These are phyloP conservation scores for Orchesella cincta DNA, from an alignment of 1,140 invertebrate genomes.

Conservation along the genomic window DNA sequence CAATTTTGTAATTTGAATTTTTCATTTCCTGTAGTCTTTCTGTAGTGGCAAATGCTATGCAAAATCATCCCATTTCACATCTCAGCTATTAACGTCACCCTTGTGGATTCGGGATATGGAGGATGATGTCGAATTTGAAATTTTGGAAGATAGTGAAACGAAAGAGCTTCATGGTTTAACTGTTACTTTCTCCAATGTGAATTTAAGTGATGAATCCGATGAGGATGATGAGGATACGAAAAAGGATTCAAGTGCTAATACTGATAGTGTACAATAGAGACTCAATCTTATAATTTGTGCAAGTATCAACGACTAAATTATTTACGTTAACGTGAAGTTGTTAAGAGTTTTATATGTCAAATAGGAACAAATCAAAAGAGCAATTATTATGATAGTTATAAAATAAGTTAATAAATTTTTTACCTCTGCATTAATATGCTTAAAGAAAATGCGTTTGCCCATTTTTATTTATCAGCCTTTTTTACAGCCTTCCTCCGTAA, in stretches of 20 bases:
- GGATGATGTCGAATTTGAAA: conserved; percentile 51
- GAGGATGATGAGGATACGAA: conserved; percentile 1
- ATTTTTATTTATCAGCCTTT: too few relatives aligned
- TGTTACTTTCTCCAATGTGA: background rate
- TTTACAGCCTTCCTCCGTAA: background rate
- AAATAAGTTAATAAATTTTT: too few relatives aligned
- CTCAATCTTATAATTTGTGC: too few relatives aligned
- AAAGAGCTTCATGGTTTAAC: conserved; percentile 31
- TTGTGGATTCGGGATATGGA: conserved; percentile 78
- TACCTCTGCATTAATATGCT: too few relatives aligned
- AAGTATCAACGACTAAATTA: too few relatives aligned
- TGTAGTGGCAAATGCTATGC: conserved; percentile 80
- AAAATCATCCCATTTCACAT: conserved; percentile 73
- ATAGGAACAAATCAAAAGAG: too few relatives aligned
- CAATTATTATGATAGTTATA: too few relatives aligned
- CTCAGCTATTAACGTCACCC: conserved; percentile 77
- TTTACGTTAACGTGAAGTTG: too few relatives aligned
- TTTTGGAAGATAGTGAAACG: conserved; percentile 31
- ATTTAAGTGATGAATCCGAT: background rate
- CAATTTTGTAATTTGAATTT: too few relatives aligned
- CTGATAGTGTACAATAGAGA: too few relatives aligned
- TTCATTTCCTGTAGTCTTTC: conserved; percentile 73
- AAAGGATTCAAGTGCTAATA: background rate
- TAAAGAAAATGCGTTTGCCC: too few relatives aligned
- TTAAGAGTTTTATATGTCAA: too few relatives aligned